These are phyloP conservation scores for Eudemis profundana DNA, from an alignment of 2,888 invertebrate genomes.

Conservation along the genomic window DNA sequence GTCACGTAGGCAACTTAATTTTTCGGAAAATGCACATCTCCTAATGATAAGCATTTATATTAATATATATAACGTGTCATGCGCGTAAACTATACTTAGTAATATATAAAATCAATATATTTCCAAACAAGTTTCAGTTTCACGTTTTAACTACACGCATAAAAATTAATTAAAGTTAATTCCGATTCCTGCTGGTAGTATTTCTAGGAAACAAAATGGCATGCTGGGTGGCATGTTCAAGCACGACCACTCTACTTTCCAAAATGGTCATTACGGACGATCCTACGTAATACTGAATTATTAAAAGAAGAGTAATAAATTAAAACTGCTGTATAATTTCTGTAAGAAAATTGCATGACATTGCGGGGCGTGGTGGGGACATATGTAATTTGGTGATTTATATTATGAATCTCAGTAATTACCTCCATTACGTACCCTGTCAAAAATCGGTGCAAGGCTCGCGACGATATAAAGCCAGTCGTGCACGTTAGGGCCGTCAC, in stretches of 20 bases:
- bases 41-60: too few relatives aligned
- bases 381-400: constrained; percentile 77
- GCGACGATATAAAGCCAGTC: constrained; percentile 63
- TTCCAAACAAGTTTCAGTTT: constrained; percentile 1
- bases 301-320: constrained; percentile 78
- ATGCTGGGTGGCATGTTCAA: constrained; percentile 41
- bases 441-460: constrained; percentile 73
- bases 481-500: constrained; percentile 57
- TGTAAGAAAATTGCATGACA: constrained; percentile 76
- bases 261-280: constrained; percentile 56
- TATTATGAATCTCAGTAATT: constrained; percentile 67
- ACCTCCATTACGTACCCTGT: constrained; percentile 64
- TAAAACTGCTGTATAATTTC: constrained; percentile 75
- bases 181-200: constrained; percentile 25
- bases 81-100: too few relatives aligned
- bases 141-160: background rate
- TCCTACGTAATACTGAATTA: constrained; percentile 53
- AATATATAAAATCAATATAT: constrained; percentile 8
- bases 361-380: constrained; percentile 74
- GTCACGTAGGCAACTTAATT: too few relatives aligned
- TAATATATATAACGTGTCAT: too few relatives aligned
- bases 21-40: too few relatives aligned
- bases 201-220: constrained; percentile 41
- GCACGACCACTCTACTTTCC: constrained; percentile 52
- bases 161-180: constrained; percentile 27